Evolutionary conservation across 2,888 invertebrate species (phyloP).

Genomic region (Apodemia hepburni): DNA sequence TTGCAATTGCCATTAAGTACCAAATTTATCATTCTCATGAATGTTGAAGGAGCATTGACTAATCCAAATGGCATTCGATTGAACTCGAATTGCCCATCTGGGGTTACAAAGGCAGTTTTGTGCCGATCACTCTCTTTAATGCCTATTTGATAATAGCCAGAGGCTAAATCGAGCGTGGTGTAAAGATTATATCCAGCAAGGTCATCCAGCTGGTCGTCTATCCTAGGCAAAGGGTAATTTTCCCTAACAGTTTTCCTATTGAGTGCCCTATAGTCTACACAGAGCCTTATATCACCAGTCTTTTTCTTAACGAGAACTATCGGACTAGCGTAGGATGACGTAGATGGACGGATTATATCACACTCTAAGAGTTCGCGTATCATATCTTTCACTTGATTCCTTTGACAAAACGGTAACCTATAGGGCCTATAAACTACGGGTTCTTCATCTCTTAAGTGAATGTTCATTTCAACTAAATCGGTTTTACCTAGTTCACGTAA

Average conservation of each 20-base stretch:
- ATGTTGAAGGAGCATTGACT: conserved; percentile 29
- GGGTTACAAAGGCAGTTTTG: conserved; percentile 26
- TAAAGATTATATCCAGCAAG: conserved; percentile 31
- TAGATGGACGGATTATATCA: conserved; percentile 16
- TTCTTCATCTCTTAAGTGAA: neutral
- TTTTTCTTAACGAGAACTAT: conserved; percentile 19
- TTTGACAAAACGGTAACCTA: conserved; percentile 3
- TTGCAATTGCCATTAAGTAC: neutral
- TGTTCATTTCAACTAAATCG: neutral
- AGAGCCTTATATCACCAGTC: conserved; percentile 9
- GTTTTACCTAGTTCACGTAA: neutral
- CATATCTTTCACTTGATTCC: conserved; percentile 18
- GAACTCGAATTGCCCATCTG: conserved; percentile 29
- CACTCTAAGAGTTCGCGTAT: conserved; percentile 11
- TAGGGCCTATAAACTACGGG: conserved; percentile 18
- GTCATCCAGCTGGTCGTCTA: neutral
- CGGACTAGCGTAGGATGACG: conserved; percentile 13
- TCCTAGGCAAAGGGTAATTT: conserved; percentile 13
- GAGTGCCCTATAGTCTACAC: conserved; percentile 16
- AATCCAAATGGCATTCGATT: conserved; percentile 32
- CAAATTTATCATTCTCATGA: conserved; percentile 23
- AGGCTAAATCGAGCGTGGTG: conserved; percentile 32
- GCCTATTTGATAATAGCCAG: conserved; percentile 29
- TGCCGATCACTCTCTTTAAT: conserved; percentile 25
- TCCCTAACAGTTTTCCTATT: conserved; percentile 11